These are phyloP conservation scores for Lampris megalopsis DNA, from an alignment of 2,113 vertebrate species.

Conservation along the genomic window DNA sequence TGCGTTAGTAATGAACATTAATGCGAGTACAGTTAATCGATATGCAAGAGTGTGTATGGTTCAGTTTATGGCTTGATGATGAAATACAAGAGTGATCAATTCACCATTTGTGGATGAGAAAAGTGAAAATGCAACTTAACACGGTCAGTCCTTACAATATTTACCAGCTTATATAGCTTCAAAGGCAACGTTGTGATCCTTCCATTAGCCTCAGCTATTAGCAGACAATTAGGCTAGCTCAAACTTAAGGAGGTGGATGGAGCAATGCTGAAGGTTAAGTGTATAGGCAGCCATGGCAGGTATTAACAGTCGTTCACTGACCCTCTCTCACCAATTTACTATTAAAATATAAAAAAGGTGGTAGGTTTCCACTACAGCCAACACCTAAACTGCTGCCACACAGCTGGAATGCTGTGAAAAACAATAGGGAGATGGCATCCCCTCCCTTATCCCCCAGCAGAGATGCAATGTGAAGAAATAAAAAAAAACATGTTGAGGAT, in stretches of 20 bases:
- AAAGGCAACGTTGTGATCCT: not conserved
- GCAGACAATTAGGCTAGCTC: not conserved
- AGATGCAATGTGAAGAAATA: not conserved
- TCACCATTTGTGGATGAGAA: not conserved
- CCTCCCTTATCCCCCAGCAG: not conserved
- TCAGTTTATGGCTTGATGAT: not conserved
- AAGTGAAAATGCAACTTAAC: not conserved
- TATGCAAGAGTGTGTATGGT: not conserved
- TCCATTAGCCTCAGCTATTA: not conserved
- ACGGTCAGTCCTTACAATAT: slow-evolving; percentile 8
- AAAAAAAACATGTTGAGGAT: not conserved
- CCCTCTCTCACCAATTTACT: not conserved
- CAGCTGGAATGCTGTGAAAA: no score
- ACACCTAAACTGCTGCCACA: no score
- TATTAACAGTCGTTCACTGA: no score
- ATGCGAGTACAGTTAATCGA: not conserved
- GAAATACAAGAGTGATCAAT: slow-evolving; percentile 1
- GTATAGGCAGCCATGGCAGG: no score
- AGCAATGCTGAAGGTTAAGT: not conserved
- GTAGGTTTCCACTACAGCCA: not conserved
- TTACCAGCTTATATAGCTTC: not conserved
- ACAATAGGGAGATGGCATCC: no score
- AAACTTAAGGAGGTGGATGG: not conserved
- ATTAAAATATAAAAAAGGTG: not conserved
- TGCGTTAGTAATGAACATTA: not conserved